These are phyloP conservation scores for Orthonyx spaldingii DNA, from an alignment of 2,113 vertebrate species.

Conservation along the genomic window DNA sequence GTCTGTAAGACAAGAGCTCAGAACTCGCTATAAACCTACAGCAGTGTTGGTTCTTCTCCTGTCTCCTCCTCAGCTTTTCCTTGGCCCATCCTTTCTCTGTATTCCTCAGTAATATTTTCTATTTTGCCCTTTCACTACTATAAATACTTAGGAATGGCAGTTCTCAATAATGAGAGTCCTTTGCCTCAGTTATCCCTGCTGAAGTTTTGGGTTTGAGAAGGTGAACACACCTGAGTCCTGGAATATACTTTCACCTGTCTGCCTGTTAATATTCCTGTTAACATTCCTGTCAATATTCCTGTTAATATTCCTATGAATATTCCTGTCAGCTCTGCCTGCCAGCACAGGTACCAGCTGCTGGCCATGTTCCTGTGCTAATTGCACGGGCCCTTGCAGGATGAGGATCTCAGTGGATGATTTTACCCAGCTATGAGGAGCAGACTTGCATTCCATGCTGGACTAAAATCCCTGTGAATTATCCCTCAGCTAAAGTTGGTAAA, in stretches of 20 bases:
- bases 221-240: not conserved
- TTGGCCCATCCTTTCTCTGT: not conserved
- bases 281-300: not conserved
- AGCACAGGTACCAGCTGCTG: not conserved
- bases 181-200: not conserved
- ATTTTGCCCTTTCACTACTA: not conserved
- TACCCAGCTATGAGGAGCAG: not conserved
- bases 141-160: not conserved
- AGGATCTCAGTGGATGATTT: not conserved
- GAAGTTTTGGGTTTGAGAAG: not conserved
- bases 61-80: not conserved
- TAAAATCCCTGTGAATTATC: not conserved
- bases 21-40: not conserved
- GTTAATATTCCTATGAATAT: not conserved
- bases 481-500: not conserved
- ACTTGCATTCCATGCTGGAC: not conserved
- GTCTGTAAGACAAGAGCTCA: not conserved
- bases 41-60: not conserved
- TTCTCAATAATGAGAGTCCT: not conserved
- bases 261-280: not conserved
- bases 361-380: fast-evolving
- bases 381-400: fast-evolving
- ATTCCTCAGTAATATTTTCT: not conserved
- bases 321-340: not conserved
- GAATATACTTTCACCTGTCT: not conserved